Evolutionary conservation across 2,797 vertebrate genomes (phyloP).

Genomic region (Macropus fuliginosus): DNA sequence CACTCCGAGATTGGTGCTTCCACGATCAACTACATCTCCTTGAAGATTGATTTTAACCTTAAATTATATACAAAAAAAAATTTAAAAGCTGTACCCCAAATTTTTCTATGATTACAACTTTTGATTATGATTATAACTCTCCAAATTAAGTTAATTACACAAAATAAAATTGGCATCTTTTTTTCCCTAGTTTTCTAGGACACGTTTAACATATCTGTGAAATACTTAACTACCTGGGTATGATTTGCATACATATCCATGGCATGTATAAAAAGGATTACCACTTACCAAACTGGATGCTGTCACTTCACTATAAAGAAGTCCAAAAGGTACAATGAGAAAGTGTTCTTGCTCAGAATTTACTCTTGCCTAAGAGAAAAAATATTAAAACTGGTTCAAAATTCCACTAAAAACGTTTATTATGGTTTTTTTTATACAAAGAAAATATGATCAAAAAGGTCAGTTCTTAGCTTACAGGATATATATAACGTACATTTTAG

Average conservation of each 20-base stretch:
- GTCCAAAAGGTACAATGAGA: conserved; percentile 96
- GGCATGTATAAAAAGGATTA: neutral
- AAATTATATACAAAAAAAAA: conserved; percentile 39
- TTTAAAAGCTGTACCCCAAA: neutral
- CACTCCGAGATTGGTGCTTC: conserved; percentile 96
- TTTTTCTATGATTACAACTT: neutral
- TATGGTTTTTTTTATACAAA: neutral
- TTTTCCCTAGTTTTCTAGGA: neutral
- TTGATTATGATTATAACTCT: neutral
- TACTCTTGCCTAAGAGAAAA: conserved; percentile 90
- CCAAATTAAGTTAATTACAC: neutral
- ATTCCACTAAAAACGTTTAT: neutral
- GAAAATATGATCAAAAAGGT: neutral
- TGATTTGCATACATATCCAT: neutral
- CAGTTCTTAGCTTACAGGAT: neutral
- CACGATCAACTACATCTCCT: conserved; percentile 94
- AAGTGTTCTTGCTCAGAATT: conserved; percentile 96
- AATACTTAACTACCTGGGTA: neutral
- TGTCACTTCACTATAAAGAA: conserved; percentile 98
- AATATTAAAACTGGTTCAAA: conserved; percentile 28
- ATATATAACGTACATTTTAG: neutral
- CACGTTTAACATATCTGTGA: neutral
- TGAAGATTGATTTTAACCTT: conserved; percentile 97
- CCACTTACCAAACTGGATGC: conserved; percentile 96
- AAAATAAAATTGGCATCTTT: neutral